Evolutionary conservation across 1,140 invertebrate genomes (phyloP).

Genomic region (Ditylenchus dipsaci): DNA sequence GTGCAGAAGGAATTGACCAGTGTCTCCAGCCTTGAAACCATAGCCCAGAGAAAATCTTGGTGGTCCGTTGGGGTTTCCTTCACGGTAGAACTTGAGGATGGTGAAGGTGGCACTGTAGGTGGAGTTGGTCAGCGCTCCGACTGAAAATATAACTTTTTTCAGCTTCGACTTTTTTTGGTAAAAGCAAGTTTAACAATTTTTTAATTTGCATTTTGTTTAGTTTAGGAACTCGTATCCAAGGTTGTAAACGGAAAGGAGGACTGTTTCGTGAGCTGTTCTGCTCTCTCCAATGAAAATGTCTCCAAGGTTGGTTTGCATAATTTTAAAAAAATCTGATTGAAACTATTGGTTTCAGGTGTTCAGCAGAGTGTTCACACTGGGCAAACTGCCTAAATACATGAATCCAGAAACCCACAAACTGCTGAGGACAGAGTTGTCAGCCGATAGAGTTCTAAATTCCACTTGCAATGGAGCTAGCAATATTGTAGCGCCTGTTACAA

Average conservation of each 20-base stretch:
- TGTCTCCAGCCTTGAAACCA: constrained; percentile 57
- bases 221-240: constrained; percentile 39
- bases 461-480: not conserved
- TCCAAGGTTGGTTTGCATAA: constrained; percentile 26
- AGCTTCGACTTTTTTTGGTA: constrained; percentile 9
- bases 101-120: constrained; percentile 58
- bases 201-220: not conserved
- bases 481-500: constrained; percentile 5
- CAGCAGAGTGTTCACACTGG: constrained; percentile 57
- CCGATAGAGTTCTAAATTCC: constrained; percentile 43
- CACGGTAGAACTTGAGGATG: constrained; percentile 57
- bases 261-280: constrained; percentile 25
- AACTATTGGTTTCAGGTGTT: constrained; percentile 57
- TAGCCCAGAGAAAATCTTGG: constrained; percentile 56
- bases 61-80: constrained; percentile 56
- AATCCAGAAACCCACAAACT: constrained; percentile 58
- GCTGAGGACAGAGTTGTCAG: constrained; percentile 57
- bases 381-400: constrained; percentile 60
- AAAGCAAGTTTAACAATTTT: constrained; percentile 5
- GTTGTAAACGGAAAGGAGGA: not conserved
- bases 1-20: constrained; percentile 56
- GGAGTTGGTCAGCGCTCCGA: constrained; percentile 57
- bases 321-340: not conserved
- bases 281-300: constrained; percentile 35
- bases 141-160: constrained; percentile 37